Evolutionary conservation across 37 sponge, comb jelly and placozoan genomes (phyloP).

Genomic region (Cliona cf. orientalis): DNA sequence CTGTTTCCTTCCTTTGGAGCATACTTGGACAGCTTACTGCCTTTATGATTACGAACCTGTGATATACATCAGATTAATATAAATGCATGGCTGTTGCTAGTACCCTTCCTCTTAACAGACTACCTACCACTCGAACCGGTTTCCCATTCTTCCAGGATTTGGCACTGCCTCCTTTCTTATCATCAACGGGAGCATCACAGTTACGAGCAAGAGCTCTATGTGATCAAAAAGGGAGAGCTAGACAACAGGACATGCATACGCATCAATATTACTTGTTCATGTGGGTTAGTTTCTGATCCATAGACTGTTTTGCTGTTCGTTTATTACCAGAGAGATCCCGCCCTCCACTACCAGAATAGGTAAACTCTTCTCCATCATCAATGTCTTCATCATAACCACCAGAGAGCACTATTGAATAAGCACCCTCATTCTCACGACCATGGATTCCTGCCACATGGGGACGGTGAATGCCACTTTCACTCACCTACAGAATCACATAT

Average conservation of each 20-base stretch:
- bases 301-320: slow-evolving; percentile 88
- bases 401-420: slow-evolving; percentile 91
- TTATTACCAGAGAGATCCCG: slow-evolving; percentile 95
- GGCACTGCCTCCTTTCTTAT: slow-evolving; percentile 80
- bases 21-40: slow-evolving; percentile 80
- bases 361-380: slow-evolving; percentile 89
- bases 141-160: slow-evolving; percentile 86
- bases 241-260: not conserved
- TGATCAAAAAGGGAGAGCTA: not conserved
- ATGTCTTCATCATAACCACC: slow-evolving; percentile 94
- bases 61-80: not conserved
- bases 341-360: slow-evolving; percentile 94
- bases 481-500: slow-evolving; percentile 57
- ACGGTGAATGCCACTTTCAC: slow-evolving; percentile 91
- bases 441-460: slow-evolving; percentile 95
- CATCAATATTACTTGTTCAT: slow-evolving; percentile 71
- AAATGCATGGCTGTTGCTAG: not conserved
- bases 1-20: slow-evolving; percentile 91
- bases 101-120: not conserved
- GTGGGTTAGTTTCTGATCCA: slow-evolving; percentile 92
- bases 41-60: slow-evolving; percentile 85
- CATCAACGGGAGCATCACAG: slow-evolving; percentile 80
- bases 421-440: slow-evolving; percentile 88
- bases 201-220: slow-evolving; percentile 83
- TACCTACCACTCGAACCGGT: slow-evolving; percentile 85